Evolutionary conservation across 2,113 vertebrate species (phyloP).

Genomic region (Polypterus senegalus): DNA sequence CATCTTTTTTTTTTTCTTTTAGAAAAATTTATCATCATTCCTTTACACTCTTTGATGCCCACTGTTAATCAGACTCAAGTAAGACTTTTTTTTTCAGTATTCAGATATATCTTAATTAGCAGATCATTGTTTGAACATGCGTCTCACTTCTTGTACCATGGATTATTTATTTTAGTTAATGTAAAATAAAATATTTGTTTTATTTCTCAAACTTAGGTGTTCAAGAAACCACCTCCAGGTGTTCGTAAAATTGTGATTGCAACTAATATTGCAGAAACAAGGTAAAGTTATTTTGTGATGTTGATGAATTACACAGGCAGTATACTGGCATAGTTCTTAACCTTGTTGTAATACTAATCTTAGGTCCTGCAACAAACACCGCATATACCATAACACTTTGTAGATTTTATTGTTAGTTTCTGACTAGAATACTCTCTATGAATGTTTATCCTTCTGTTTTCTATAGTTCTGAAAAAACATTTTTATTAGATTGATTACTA

Average conservation of each 20-base stretch:
- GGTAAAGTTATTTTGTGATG: conserved; percentile 44
- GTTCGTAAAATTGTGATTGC: conserved; percentile 96
- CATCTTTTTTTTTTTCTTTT: conserved; percentile 35
- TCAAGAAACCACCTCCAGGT: conserved; percentile 84
- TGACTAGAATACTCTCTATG: too few species aligned
- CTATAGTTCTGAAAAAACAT: too few species aligned
- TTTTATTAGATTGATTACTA: too few species aligned
- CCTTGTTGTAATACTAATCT: too few species aligned
- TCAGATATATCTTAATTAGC: not conserved
- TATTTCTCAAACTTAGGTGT: conserved; percentile 62
- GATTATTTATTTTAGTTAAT: too few species aligned
- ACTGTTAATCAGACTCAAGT: conserved; percentile 95
- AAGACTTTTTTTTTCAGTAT: conserved; percentile 18
- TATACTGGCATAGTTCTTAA: too few species aligned
- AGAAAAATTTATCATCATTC: conserved; percentile 92
- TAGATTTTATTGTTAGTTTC: too few species aligned
- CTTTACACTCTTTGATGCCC: conserved; percentile 93
- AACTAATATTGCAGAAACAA: conserved; percentile 96
- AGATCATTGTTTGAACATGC: not conserved
- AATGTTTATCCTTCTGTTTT: too few species aligned
- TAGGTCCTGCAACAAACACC: too few species aligned
- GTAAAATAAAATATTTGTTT: conserved; percentile 7
- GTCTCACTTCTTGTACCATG: not conserved
- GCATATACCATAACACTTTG: too few species aligned
- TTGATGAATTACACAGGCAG: too few species aligned